A percentile compares a stretch with the other conserved stretches of the same genome.
Conservation (phyloP, 1,140 invertebrate genomes). For the Solenopsis invicta region DNA sequence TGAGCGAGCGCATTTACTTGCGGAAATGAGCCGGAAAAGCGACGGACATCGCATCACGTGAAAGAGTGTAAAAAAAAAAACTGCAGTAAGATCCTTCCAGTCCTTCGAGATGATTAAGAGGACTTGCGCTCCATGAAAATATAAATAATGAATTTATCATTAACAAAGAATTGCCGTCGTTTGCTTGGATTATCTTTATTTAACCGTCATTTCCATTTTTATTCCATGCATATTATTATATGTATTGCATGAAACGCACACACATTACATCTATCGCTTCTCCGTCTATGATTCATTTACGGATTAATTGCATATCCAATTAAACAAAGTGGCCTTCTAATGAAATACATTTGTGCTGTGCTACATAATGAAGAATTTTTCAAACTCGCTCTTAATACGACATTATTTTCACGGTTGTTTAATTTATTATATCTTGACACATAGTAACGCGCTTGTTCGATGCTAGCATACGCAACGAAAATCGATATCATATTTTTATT, state of each 20-base stretch:
- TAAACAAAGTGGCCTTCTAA: not conserved
- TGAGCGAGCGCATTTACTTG: constrained; percentile 43
- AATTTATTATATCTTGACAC: not conserved
- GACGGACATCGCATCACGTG: constrained; percentile 8
- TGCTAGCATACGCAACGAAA: not conserved
- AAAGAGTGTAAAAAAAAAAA: constrained; percentile 35
- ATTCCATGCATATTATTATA: not conserved
- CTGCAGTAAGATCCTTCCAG: constrained; percentile 1
- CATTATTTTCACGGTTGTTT: not conserved
- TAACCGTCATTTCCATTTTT: not conserved
- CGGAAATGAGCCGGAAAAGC: constrained; percentile 54
- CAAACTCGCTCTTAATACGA: not conserved
- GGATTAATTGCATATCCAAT: not conserved
- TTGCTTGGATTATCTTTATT: not conserved
- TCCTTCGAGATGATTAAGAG: constrained; percentile 17
- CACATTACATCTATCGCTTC: no score
- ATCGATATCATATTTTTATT: not conserved
- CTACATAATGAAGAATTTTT: not conserved
- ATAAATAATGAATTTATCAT: constrained; percentile 28
- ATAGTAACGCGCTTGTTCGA: not conserved
- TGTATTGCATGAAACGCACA: not conserved
- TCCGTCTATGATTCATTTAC: not conserved
- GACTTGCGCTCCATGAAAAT: not conserved
- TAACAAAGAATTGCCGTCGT: not conserved
- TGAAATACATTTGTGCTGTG: not conserved